Evolutionary conservation across 2,113 vertebrate genomes (phyloP).

Genomic region (Clarias gariepinus): DNA sequence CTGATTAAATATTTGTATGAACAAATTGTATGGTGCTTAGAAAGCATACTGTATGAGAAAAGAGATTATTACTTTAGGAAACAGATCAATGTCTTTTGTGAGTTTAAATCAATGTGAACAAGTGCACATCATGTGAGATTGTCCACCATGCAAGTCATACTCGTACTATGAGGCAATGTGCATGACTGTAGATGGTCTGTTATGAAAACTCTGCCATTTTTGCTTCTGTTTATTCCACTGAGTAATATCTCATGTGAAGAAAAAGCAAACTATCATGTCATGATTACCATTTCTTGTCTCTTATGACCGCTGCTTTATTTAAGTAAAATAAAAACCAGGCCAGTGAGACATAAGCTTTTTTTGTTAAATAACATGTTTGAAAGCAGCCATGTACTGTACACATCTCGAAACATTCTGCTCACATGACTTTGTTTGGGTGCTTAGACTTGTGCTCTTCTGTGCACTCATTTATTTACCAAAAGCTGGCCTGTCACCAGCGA

Average conservation of each 20-base stretch:
- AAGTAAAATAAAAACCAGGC: neutral
- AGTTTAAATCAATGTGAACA: neutral
- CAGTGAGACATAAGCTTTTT: neutral
- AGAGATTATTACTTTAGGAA: neutral
- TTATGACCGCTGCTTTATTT: neutral
- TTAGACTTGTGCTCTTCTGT: conserved; percentile 42
- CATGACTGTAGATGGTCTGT: conserved; percentile 67
- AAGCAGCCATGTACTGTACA: neutral
- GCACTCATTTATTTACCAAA: neutral
- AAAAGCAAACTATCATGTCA: neutral
- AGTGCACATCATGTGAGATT: neutral
- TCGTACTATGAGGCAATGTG: conserved; percentile 92
- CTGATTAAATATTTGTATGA: too few relatives aligned
- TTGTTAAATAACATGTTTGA: neutral
- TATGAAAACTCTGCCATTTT: conserved; percentile 84
- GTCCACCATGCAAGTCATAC: conserved; percentile 57
- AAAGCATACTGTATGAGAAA: neutral
- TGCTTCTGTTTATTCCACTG: conserved; percentile 81
- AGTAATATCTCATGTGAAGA: neutral
- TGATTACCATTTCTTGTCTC: neutral
- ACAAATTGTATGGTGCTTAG: neutral
- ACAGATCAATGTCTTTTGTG: neutral
- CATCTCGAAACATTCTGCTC: conserved; percentile 38
- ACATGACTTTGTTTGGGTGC: conserved; percentile 64
- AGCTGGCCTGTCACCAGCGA: conserved; percentile 24